These are phyloP conservation scores for Epinephelus moara DNA, from an alignment of 2,113 vertebrate genomes.

Conservation along the genomic window DNA sequence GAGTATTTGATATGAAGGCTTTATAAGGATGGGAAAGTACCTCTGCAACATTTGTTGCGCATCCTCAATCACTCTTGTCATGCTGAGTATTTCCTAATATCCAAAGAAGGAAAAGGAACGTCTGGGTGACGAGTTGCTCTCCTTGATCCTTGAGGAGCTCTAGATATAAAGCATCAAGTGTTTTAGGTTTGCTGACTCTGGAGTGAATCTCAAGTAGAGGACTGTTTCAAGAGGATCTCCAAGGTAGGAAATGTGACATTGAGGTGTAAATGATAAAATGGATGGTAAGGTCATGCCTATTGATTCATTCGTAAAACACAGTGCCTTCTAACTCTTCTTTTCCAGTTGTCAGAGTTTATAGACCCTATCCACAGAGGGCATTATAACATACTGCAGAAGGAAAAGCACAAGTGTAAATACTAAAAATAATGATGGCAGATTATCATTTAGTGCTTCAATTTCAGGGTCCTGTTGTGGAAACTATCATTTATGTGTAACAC, in stretches of 20 bases:
- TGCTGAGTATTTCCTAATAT: conserved; percentile 12
- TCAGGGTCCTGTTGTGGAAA: neutral
- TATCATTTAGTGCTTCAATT: neutral
- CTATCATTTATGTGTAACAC: neutral
- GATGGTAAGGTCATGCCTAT: neutral
- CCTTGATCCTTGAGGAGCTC: conserved; percentile 13
- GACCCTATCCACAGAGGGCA: neutral
- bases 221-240: conserved; percentile 25
- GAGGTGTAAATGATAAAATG: neutral
- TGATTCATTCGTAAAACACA: too few species aligned
- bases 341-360: neutral
- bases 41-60: conserved; percentile 34
- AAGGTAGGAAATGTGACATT: conserved; percentile 45
- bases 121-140: conserved; percentile 20
- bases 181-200: conserved; percentile 18
- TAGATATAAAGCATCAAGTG: conserved; percentile 63
- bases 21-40: conserved; percentile 71
- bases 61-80: conserved; percentile 58
- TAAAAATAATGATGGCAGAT: neutral
- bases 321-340: neutral
- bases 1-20: conserved; percentile 63
- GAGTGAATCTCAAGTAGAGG: conserved; percentile 16
- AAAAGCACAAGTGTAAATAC: neutral
- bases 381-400: neutral
- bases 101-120: conserved; percentile 71